Evolutionary conservation across 1,140 invertebrate genomes (phyloP).

Genomic region (Protaetia brevitarsis): DNA sequence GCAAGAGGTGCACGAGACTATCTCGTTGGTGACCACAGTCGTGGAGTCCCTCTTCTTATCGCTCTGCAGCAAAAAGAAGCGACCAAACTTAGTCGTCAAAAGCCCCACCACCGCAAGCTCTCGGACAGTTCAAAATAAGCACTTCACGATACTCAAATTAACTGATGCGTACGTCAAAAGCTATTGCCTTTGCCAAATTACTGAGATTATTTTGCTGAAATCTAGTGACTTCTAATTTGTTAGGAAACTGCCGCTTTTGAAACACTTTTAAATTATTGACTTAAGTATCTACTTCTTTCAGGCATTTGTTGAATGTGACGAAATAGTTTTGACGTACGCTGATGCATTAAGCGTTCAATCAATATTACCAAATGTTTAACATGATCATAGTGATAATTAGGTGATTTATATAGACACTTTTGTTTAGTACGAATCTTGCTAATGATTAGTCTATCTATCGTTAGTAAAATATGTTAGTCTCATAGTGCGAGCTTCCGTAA

Average conservation of each 20-base stretch:
- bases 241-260: neutral
- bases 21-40: constrained; percentile 66
- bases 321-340: neutral
- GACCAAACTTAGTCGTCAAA: neutral
- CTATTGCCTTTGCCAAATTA: too few species aligned
- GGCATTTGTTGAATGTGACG: neutral
- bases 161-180: neutral
- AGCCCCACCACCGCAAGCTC: constrained; percentile 3
- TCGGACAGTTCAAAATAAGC: neutral
- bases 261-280: neutral
- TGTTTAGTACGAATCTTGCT: too few species aligned
- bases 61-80: constrained; percentile 53
- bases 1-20: constrained; percentile 76
- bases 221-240: neutral
- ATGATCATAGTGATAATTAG: neutral
- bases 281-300: neutral
- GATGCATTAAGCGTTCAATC: constrained; percentile 2
- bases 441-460: neutral
- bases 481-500: neutral
- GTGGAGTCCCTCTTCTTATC: constrained; percentile 75
- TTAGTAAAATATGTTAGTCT: neutral
- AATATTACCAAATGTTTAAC: neutral
- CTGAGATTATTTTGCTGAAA: neutral
- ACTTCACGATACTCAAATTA: constrained; percentile 2
- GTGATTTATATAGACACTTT: neutral